Evolutionary conservation across 2,797 vertebrate genomes (phyloP).

Genomic region (Myoxocephalus aenaeus): DNA sequence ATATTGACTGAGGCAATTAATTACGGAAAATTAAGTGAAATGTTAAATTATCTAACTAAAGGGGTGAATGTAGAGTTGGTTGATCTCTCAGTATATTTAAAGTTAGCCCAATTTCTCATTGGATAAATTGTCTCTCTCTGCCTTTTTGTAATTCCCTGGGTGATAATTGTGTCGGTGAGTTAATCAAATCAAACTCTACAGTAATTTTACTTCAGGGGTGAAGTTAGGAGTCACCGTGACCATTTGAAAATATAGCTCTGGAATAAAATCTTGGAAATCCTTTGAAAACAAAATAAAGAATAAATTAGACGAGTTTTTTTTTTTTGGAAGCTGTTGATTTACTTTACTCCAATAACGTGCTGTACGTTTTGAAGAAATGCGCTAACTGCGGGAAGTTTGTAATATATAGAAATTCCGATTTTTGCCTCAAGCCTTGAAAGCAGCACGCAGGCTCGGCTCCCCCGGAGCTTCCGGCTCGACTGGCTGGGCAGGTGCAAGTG

Average conservation of each 20-base stretch:
- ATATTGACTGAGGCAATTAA: neutral
- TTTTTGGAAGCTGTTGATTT: neutral
- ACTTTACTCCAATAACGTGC: neutral
- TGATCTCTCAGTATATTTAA: neutral
- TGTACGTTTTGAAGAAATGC: neutral
- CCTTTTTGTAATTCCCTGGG: neutral
- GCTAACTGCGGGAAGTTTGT: neutral
- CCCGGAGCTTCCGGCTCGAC: neutral
- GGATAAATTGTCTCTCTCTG: neutral
- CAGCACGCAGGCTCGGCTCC: conserved; percentile 2
- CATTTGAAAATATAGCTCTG: neutral
- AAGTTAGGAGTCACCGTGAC: neutral
- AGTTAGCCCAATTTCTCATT: neutral
- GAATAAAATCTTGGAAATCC: neutral
- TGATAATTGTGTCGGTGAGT: neutral
- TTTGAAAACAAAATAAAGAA: neutral
- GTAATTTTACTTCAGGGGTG: neutral
- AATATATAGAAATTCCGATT: neutral
- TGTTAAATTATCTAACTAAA: neutral
- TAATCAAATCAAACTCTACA: neutral
- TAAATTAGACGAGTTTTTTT: neutral
- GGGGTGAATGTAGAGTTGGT: neutral
- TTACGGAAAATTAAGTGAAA: neutral
- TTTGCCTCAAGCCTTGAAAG: neutral
- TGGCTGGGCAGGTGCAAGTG: neutral